Conservation (phyloP, 2,888 invertebrate genomes). For the Cremastinae sp. region DNA sequence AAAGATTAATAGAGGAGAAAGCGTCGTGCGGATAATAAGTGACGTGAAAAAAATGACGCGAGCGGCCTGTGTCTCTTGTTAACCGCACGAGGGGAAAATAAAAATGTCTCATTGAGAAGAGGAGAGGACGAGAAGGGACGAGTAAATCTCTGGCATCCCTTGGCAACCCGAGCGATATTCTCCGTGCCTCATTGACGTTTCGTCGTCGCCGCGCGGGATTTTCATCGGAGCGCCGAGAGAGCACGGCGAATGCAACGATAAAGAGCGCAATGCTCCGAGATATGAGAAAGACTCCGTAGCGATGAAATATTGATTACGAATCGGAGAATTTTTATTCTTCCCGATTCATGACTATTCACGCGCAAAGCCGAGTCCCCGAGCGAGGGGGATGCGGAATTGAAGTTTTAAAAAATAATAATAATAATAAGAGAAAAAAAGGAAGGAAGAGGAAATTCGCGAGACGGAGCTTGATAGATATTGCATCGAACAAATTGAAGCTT, state of each 20-base stretch:
- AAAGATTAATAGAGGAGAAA: too few relatives aligned
- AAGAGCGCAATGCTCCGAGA: not conserved
- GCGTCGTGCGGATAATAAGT: constrained; percentile 9
- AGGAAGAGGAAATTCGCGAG: constrained; percentile 35
- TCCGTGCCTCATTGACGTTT: constrained; percentile 19
- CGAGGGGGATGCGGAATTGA: constrained; percentile 24
- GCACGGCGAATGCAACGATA: constrained; percentile 25
- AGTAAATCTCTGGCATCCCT: too few relatives aligned
- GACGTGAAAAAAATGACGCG: constrained; percentile 16
- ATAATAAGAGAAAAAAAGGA: constrained; percentile 21
- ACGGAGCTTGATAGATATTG: constrained; percentile 59
- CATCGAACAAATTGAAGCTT: constrained; percentile 54
- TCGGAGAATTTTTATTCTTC: constrained; percentile 29
- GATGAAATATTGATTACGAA: constrained; percentile 51
- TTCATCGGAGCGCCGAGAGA: constrained; percentile 36
- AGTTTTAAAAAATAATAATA: constrained; percentile 7
- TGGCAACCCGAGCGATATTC: not conserved
- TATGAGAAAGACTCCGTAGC: not conserved
- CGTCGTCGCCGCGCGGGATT: constrained; percentile 7
- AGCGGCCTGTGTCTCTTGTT: constrained; percentile 40
- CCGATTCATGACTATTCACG: constrained; percentile 40
- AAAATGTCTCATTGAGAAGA: constrained; percentile 65
- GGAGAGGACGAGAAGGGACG: too few relatives aligned
- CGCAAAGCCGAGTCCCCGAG: constrained; percentile 30
- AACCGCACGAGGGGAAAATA: constrained; percentile 68